phyloP scores from a whole-genome alignment of 2,888 invertebrate species.

The Clunio marinus region DNA sequence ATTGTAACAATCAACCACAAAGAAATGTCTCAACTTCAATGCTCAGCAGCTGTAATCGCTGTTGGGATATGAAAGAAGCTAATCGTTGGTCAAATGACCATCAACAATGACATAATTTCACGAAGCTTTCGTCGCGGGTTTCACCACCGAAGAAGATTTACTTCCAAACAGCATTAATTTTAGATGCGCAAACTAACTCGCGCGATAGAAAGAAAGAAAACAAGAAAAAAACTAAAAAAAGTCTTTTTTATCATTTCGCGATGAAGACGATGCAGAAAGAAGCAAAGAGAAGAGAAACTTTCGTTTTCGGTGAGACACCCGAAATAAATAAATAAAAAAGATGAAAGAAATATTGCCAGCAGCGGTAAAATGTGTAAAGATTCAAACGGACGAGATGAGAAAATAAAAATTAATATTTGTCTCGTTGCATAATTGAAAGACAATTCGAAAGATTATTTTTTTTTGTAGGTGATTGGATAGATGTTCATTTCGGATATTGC shows the following conservation, averaged over 20 bases:
- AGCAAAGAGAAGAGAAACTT: neutral
- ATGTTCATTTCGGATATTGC: neutral
- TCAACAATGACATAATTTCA: neutral
- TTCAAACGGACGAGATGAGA: constrained; percentile 5
- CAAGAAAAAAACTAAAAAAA: neutral
- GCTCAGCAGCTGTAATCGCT: too few species aligned
- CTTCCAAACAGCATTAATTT: neutral
- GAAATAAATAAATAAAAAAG: too few species aligned
- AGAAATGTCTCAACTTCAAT: too few species aligned
- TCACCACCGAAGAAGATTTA: neutral
- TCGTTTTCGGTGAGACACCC: neutral
- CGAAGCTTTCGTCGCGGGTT: neutral
- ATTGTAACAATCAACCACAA: too few species aligned
- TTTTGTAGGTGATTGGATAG: constrained; percentile 1
- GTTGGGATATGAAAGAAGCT: too few species aligned
- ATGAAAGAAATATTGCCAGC: too few species aligned
- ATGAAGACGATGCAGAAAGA: neutral
- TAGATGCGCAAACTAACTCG: neutral
- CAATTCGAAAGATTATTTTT: neutral
- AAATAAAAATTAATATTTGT: constrained; percentile 2
- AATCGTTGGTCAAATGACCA: too few species aligned
- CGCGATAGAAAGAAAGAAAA: too few species aligned
- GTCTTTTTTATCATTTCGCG: neutral
- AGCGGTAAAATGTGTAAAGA: neutral
- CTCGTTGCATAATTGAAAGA: neutral